Conservation (phyloP, 2,888 invertebrate species). For the Ligdia adustata region DNA sequence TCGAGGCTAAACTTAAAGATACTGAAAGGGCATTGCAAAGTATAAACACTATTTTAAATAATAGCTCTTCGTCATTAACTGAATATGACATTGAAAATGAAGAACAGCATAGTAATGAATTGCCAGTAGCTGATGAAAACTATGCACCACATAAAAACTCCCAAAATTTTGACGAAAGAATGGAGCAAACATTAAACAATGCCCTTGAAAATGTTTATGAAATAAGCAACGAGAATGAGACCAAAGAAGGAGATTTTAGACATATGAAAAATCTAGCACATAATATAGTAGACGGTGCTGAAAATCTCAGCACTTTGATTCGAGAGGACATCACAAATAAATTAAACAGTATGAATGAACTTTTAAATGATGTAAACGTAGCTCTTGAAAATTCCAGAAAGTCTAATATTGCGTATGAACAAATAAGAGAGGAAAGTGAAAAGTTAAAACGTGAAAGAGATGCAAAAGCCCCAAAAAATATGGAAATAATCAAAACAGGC, state of each 20-base stretch:
- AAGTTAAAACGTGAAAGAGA: slow-evolving; percentile 38
- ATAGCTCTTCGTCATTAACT: slow-evolving; percentile 20
- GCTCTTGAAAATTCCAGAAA: slow-evolving; percentile 72
- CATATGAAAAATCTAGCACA: slow-evolving; percentile 71
- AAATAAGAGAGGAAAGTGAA: slow-evolving; percentile 61
- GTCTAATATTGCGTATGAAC: slow-evolving; percentile 67
- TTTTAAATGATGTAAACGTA: slow-evolving; percentile 73
- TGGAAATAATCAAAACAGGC: slow-evolving; percentile 28
- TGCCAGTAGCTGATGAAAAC: neutral
- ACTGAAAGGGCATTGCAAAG: slow-evolving; percentile 61
- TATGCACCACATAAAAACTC: slow-evolving; percentile 17
- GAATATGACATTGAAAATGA: slow-evolving; percentile 11
- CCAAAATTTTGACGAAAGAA: slow-evolving; percentile 54
- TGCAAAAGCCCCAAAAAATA: slow-evolving; percentile 18
- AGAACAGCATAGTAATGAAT: neutral
- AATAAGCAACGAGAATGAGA: slow-evolving; percentile 53
- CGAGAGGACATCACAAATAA: slow-evolving; percentile 78
- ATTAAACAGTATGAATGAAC: slow-evolving; percentile 75
- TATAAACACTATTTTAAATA: slow-evolving; percentile 58
- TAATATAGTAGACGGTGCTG: slow-evolving; percentile 74
- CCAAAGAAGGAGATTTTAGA: slow-evolving; percentile 64
- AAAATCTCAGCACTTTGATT: slow-evolving; percentile 72
- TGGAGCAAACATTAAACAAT: slow-evolving; percentile 62
- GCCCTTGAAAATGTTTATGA: slow-evolving; percentile 62
- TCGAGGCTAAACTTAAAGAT: slow-evolving; percentile 61